Conservation (phyloP, 2,113 vertebrate genomes). For the Pipa parva region DNA sequence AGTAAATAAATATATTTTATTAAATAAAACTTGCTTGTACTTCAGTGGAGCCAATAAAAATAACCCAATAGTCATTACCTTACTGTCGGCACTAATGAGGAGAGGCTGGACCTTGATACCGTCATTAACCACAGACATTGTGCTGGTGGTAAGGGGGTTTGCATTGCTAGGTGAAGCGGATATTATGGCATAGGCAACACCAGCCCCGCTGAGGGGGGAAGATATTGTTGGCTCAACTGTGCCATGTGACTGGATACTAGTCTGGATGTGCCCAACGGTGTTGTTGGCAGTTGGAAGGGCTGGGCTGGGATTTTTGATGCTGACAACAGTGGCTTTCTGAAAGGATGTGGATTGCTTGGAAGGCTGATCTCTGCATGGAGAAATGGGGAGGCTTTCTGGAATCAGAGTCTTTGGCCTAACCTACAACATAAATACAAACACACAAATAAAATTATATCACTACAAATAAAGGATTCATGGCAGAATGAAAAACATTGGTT, state of each 20-base stretch:
- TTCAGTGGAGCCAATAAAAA: too few relatives aligned
- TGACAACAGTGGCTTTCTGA: constrained; percentile 79
- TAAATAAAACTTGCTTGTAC: too few relatives aligned
- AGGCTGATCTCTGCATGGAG: constrained; percentile 75
- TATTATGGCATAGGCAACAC: constrained; percentile 93
- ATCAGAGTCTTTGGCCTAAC: constrained; percentile 98
- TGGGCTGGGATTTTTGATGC: constrained; percentile 79
- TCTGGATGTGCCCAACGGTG: constrained; percentile 78
- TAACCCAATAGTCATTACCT: constrained; percentile 56
- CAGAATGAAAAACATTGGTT: background rate
- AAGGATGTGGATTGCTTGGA: constrained; percentile 76
- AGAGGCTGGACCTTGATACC: constrained; percentile 81
- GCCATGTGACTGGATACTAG: constrained; percentile 58
- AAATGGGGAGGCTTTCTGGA: constrained; percentile 89
- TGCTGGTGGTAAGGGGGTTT: constrained; percentile 53
- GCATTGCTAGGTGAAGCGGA: constrained; percentile 75
- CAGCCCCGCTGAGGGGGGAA: constrained; percentile 63
- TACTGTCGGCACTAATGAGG: constrained; percentile 78
- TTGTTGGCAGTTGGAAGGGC: constrained; percentile 90
- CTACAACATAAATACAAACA: constrained; percentile 57
- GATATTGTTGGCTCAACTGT: constrained; percentile 49
- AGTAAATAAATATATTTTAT: too few relatives aligned
- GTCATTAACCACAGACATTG: constrained; percentile 73
- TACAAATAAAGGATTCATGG: background rate
- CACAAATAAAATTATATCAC: background rate